Percentiles rank a stretch among this genome's conserved stretches.
Evolutionary conservation across 2,113 vertebrate genomes (phyloP).

Genomic region (Haemorhous mexicanus): DNA sequence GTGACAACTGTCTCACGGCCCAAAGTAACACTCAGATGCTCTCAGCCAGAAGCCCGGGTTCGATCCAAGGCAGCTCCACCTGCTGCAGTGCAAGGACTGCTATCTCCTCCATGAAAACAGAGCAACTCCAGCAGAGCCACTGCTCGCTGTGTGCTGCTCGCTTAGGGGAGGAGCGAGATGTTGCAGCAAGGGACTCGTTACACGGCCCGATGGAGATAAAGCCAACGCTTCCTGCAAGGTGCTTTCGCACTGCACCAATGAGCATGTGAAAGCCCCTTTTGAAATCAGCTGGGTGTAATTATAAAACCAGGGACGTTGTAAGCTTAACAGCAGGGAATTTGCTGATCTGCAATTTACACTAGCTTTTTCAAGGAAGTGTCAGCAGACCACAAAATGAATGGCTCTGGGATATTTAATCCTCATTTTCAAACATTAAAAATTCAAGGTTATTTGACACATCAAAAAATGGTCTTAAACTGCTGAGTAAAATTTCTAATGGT

Average conservation of each 20-base stretch:
- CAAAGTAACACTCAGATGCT: background rate
- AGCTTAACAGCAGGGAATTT: conserved; percentile 37
- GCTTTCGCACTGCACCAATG: conserved; percentile 61
- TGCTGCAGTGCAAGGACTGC: conserved; percentile 56
- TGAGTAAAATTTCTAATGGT: background rate
- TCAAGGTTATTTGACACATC: conserved; percentile 22
- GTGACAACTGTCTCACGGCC: conserved; percentile 7
- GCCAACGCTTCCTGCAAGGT: conserved; percentile 14
- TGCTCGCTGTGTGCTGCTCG: background rate
- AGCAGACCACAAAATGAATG: conserved; percentile 13
- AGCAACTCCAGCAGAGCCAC: conserved; percentile 47
- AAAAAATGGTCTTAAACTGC: background rate
- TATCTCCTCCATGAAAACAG: conserved; percentile 35
- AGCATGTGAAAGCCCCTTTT: background rate
- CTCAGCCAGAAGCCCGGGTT: conserved; percentile 8
- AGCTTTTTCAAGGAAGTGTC: background rate
- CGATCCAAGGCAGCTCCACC: conserved; percentile 58
- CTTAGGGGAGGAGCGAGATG: conserved; percentile 59
- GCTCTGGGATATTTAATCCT: conserved; percentile 43
- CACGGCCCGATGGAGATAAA: conserved; percentile 10
- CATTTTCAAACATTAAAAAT: conserved; percentile 9
- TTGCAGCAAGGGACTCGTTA: conserved; percentile 66
- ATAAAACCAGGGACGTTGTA: background rate
- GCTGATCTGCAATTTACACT: conserved; percentile 24
- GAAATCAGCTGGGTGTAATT: background rate